A percentile compares a stretch with the other conserved stretches of the same genome.
Evolutionary conservation across 2,113 vertebrate genomes (phyloP).

Genomic region (Austrofundulus limnaeus): DNA sequence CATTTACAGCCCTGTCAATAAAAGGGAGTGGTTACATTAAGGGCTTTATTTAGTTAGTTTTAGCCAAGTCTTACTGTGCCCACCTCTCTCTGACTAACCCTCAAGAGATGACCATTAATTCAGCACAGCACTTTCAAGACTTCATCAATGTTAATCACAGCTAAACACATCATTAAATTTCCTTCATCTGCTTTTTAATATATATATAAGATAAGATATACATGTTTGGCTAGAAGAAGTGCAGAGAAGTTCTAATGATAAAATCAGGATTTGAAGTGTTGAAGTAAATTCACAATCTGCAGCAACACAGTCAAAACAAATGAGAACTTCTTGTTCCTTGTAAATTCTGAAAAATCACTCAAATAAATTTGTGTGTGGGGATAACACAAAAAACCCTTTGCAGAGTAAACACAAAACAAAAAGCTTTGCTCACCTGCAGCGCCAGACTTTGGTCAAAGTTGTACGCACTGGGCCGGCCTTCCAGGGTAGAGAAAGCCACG

Average conservation of each 20-base stretch:
- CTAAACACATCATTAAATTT: constrained; percentile 57
- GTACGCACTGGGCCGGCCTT: constrained; percentile 93
- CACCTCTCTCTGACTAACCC: constrained; percentile 26
- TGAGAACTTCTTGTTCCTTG: background rate
- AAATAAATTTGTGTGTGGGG: background rate
- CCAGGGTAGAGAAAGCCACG: constrained; percentile 95
- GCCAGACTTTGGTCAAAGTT: constrained; percentile 87
- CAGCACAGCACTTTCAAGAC: constrained; percentile 46
- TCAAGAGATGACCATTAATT: constrained; percentile 62
- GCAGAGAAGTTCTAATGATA: constrained; percentile 3
- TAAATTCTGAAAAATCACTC: background rate
- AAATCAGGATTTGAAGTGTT: background rate
- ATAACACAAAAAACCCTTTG: too few species aligned
- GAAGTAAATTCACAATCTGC: constrained; percentile 1
- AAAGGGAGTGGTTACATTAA: constrained; percentile 39
- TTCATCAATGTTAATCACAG: constrained; percentile 65
- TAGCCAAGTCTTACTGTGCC: constrained; percentile 40
- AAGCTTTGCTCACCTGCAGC: constrained; percentile 82
- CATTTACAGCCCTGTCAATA: constrained; percentile 5
- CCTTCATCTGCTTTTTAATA: constrained; percentile 29
- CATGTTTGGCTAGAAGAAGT: constrained; percentile 6
- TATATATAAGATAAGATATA: constrained; percentile 17
- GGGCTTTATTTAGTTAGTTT: constrained; percentile 55
- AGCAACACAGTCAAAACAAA: background rate
- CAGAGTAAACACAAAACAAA: background rate